Evolutionary conservation across 2,113 vertebrate species (phyloP).

Genomic region (Oncorhynchus nerka): DNA sequence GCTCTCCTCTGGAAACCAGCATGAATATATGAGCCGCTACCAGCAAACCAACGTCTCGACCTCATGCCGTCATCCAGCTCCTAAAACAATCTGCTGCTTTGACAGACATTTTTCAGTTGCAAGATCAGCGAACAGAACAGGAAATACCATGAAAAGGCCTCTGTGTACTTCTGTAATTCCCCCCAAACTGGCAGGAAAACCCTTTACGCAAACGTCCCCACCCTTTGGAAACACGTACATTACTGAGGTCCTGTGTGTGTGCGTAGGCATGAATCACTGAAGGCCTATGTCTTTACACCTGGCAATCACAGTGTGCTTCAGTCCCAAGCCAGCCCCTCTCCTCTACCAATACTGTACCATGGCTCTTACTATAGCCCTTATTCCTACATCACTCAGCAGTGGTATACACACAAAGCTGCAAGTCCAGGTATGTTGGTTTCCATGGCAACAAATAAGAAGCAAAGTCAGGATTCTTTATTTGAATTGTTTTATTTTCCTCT

Average conservation of each 20-base stretch:
- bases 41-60: conserved; percentile 6
- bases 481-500: conserved; percentile 53
- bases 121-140: conserved; percentile 7
- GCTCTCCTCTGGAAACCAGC: neutral
- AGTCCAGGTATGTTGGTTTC: neutral
- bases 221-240: neutral
- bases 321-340: neutral
- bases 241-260: neutral
- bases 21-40: neutral
- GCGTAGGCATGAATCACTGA: neutral
- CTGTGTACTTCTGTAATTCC: conserved; percentile 9
- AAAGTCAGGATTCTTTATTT: conserved; percentile 13
- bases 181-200: conserved; percentile 15
- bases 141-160: conserved; percentile 43
- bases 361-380: neutral
- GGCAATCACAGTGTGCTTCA: neutral
- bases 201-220: conserved; percentile 21
- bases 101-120: conserved; percentile 4
- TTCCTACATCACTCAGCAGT: neutral
- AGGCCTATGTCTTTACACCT: conserved; percentile 14
- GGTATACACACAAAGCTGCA: neutral
- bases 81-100: conserved; percentile 16
- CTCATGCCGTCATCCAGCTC: conserved; percentile 8
- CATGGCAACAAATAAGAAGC: conserved; percentile 12
- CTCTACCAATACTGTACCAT: neutral